Percentiles rank a stretch among this genome's conserved stretches.
Evolutionary conservation across 2,888 invertebrate species (phyloP).

Genomic region (Ectropis crepuscularia): DNA sequence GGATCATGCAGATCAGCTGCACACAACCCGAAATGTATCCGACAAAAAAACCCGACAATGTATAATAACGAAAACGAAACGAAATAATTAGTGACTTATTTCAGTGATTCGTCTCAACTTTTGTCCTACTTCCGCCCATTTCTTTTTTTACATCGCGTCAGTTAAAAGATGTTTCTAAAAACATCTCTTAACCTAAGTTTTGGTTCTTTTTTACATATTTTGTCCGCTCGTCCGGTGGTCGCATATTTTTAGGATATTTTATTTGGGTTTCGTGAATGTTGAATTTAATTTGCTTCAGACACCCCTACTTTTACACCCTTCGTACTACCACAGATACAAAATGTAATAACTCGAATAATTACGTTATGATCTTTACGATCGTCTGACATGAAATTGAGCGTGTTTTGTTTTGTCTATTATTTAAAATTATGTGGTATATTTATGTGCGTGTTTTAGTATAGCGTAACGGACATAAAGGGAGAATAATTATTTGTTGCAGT

Average conservation of each 20-base stretch:
- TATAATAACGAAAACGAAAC: too few relatives aligned
- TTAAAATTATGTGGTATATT: background rate
- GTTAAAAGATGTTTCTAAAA: constrained; percentile 1
- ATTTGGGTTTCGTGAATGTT: constrained; percentile 32
- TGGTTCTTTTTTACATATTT: constrained; percentile 64
- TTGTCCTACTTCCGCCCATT: constrained; percentile 3
- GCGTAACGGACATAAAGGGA: too few relatives aligned
- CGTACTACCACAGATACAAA: background rate
- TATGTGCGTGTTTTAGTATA: too few relatives aligned
- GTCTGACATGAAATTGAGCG: constrained; percentile 15
- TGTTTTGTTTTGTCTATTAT: background rate
- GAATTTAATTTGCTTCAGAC: constrained; percentile 44
- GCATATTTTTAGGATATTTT: constrained; percentile 52
- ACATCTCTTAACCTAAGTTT: too few relatives aligned
- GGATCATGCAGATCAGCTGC: too few relatives aligned
- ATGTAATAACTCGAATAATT: background rate
- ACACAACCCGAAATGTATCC: too few relatives aligned
- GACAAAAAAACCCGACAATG: too few relatives aligned
- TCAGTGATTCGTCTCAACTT: background rate
- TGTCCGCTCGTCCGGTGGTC: constrained; percentile 44
- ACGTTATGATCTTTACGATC: constrained; percentile 15
- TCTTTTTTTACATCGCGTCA: background rate
- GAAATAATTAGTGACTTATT: too few relatives aligned
- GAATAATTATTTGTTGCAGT: too few relatives aligned
- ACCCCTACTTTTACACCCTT: constrained; percentile 34